These are phyloP conservation scores for Cloeon dipterum DNA, from an alignment of 2,888 invertebrate species.

Conservation along the genomic window DNA sequence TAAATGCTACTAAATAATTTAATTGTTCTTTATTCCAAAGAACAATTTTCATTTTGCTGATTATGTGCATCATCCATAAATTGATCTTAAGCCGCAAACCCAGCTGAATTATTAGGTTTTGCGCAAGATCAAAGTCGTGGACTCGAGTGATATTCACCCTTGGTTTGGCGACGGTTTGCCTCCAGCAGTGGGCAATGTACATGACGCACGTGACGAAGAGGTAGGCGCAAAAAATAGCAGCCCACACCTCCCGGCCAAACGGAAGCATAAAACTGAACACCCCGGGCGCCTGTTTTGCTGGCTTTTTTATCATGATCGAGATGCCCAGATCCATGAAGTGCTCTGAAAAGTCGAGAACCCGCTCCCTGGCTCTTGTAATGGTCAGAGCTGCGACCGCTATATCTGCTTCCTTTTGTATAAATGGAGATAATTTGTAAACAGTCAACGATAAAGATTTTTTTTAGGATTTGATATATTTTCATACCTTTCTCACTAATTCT, in stretches of 20 bases:
- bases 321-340: constrained; percentile 93
- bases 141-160: too few relatives aligned
- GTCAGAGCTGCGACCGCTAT: constrained; percentile 88
- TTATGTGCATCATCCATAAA: too few relatives aligned
- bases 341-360: constrained; percentile 92
- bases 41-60: too few relatives aligned
- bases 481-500: constrained; percentile 65
- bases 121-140: too few relatives aligned
- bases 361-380: constrained; percentile 82
- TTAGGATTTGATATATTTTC: too few relatives aligned
- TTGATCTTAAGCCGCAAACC: too few relatives aligned
- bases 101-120: too few relatives aligned
- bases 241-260: constrained; percentile 93
- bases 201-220: constrained; percentile 2
- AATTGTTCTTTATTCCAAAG: too few relatives aligned
- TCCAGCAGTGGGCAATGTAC: background rate
- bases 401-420: constrained; percentile 63
- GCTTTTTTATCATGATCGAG: constrained; percentile 85
- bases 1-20: too few relatives aligned
- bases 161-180: background rate
- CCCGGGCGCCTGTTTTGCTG: constrained; percentile 71
- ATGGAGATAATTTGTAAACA: constrained; percentile 1
- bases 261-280: constrained; percentile 97
- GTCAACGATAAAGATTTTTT: too few relatives aligned
- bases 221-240: constrained; percentile 1